Evolutionary conservation across 2,888 invertebrate species (phyloP).

Genomic region (Tinea pellionella): DNA sequence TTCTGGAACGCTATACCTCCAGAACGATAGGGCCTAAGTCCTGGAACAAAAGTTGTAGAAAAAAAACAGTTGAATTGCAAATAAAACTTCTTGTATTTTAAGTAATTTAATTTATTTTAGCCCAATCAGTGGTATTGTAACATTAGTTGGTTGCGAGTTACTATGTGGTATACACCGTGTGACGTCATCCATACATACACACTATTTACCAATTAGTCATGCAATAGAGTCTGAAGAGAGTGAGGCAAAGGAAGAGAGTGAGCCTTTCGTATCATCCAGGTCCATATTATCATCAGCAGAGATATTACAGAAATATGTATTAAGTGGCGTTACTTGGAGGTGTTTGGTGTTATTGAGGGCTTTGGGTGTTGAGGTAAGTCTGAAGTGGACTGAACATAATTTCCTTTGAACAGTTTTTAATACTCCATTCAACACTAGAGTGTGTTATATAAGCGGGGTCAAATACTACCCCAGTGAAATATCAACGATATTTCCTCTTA

Average conservation of each 20-base stretch:
- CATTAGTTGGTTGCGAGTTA: constrained; percentile 73
- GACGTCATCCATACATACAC: constrained; percentile 53
- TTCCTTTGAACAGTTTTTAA: too few species aligned
- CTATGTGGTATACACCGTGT: constrained; percentile 72
- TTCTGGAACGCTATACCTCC: too few species aligned
- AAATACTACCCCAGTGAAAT: too few species aligned
- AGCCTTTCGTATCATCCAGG: constrained; percentile 42
- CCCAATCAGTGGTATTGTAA: constrained; percentile 69
- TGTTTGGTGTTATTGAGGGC: constrained; percentile 68
- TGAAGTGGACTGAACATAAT: too few species aligned
- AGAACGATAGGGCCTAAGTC: too few species aligned
- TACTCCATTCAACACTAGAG: too few species aligned
- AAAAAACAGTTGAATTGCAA: too few species aligned
- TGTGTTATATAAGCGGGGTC: too few species aligned
- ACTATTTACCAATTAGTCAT: constrained; percentile 24
- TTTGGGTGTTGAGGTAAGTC: constrained; percentile 64
- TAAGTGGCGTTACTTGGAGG: constrained; percentile 72
- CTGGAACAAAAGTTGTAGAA: too few species aligned
- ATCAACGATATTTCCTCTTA: too few species aligned
- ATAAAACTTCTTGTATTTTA: neutral
- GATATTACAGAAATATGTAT: constrained; percentile 63
- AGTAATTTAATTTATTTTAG: constrained; percentile 38
- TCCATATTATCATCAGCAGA: constrained; percentile 37
- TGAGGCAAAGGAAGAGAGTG: constrained; percentile 22
- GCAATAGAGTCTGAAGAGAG: constrained; percentile 20